Percentiles rank a stretch among this genome's conserved stretches.
These are phyloP conservation scores for Phyllotreta cruciferae DNA, from an alignment of 2,888 invertebrate species.

Conservation along the genomic window DNA sequence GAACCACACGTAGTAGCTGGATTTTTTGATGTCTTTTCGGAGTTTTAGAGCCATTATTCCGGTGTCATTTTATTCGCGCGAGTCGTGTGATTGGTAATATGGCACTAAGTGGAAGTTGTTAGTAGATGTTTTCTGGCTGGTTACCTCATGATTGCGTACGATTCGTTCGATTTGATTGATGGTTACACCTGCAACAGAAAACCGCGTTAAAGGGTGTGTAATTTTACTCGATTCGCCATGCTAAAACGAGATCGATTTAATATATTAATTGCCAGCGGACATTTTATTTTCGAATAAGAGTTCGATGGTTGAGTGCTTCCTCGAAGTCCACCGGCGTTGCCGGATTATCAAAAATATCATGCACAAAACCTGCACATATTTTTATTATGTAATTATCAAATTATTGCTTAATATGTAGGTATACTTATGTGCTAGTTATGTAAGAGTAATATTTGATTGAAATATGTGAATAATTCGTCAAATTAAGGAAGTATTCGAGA, in stretches of 20 bases:
- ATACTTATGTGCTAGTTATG: too few relatives aligned
- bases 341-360: too few relatives aligned
- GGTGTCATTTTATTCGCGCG: slow-evolving; percentile 44
- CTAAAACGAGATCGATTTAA: slow-evolving; percentile 3
- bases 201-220: background rate
- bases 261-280: background rate
- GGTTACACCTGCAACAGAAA: slow-evolving; percentile 6
- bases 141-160: slow-evolving; percentile 1
- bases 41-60: slow-evolving; percentile 76
- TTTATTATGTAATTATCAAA: too few relatives aligned
- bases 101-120: slow-evolving; percentile 26
- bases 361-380: too few relatives aligned
- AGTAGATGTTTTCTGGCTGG: background rate
- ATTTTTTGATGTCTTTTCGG: slow-evolving; percentile 88
- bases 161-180: background rate
- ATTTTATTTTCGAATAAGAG: slow-evolving; percentile 1
- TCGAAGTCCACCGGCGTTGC: background rate
- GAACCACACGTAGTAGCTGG: slow-evolving; percentile 92
- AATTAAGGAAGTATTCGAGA: too few relatives aligned
- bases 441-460: too few relatives aligned
- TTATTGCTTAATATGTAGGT: too few relatives aligned
- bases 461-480: too few relatives aligned
- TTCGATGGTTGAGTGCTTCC: slow-evolving; percentile 13
- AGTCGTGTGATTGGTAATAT: slow-evolving; percentile 19
- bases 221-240: background rate